Evolutionary conservation across 2,797 vertebrate species (phyloP).

Genomic region (Tangara arthus): DNA sequence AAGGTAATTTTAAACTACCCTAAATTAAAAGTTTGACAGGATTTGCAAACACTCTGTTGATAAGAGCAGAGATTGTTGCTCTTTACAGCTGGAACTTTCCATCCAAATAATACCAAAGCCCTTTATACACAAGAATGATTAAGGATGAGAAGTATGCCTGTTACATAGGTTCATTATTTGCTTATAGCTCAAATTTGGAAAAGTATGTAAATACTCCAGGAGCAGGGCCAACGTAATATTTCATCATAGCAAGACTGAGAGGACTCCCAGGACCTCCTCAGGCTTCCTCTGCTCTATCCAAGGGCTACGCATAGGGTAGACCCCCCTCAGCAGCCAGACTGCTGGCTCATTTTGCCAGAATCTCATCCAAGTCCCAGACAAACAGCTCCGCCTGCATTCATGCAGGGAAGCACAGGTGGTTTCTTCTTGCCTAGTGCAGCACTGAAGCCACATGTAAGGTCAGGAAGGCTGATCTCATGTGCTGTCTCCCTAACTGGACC

Average conservation of each 20-base stretch:
- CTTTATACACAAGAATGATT: not conserved
- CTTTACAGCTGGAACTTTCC: constrained; percentile 3
- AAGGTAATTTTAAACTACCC: not conserved
- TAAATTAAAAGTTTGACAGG: not conserved
- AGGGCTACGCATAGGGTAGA: not conserved
- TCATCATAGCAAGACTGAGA: not conserved
- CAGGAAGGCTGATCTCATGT: not conserved
- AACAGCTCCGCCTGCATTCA: not conserved
- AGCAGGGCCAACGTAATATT: not conserved
- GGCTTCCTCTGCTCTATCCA: not conserved
- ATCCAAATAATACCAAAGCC: not conserved
- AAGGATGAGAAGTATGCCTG: not conserved
- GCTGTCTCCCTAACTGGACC: not conserved
- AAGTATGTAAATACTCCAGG: not conserved
- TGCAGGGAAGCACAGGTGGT: rapidly evolving
- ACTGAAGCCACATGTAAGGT: rapidly evolving
- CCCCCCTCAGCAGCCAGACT: not conserved
- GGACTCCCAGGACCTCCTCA: not conserved
- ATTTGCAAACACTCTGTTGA: not conserved
- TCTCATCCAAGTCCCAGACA: not conserved
- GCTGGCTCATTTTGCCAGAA: not conserved
- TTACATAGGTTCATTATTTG: not conserved
- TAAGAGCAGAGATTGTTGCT: not conserved
- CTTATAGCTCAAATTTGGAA: not conserved
- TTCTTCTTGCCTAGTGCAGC: not conserved